Evolutionary conservation across 2,113 vertebrate genomes (phyloP).

Genomic region (Phasianus colchicus): DNA sequence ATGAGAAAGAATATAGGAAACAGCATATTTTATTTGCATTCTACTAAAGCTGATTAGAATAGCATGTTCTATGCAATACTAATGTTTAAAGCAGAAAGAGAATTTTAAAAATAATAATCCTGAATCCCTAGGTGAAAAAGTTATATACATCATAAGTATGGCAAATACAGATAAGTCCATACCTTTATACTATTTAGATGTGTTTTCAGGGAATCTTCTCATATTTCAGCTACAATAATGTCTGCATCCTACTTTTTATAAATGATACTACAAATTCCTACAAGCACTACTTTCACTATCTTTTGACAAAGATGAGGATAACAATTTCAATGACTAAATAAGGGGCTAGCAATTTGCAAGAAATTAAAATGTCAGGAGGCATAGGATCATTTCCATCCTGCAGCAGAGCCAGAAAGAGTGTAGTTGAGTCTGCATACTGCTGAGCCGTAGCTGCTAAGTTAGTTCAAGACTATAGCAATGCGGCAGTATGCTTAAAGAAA

Average conservation of each 20-base stretch:
- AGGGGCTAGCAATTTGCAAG: conserved; percentile 4
- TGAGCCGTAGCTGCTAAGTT: background rate
- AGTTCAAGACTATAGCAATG: background rate
- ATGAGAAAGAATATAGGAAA: conserved; percentile 11
- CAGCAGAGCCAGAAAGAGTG: background rate
- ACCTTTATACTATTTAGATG: background rate
- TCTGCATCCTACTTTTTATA: background rate
- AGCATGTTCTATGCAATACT: background rate
- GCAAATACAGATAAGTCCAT: rapidly evolving
- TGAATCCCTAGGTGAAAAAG: background rate
- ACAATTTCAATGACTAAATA: background rate
- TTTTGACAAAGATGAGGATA: background rate
- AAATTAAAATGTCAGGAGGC: background rate
- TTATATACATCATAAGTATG: background rate
- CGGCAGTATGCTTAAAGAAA: background rate
- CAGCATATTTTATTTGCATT: background rate
- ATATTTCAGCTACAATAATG: background rate
- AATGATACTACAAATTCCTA: background rate
- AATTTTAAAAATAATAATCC: background rate
- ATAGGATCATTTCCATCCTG: background rate
- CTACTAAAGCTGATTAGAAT: conserved; percentile 13
- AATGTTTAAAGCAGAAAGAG: conserved; percentile 13
- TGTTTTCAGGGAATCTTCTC: background rate
- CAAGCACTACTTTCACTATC: background rate
- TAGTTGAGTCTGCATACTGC: background rate